phyloP scores from a whole-genome alignment of 2,113 vertebrate genomes.

The Gymnorhina tibicen region DNA sequence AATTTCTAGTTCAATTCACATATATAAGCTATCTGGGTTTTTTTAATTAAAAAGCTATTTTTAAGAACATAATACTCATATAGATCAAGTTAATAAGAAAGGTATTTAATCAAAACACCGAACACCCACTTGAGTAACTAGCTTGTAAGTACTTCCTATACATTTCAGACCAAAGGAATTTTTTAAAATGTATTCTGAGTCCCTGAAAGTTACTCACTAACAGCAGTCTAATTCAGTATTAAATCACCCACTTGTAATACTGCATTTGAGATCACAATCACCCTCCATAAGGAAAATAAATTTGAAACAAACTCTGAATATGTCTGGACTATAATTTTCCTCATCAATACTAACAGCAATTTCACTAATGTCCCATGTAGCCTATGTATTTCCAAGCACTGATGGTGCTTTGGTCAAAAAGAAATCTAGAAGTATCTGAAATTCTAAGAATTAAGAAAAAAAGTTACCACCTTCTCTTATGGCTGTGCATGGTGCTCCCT shows the following conservation, averaged over 20 bases:
- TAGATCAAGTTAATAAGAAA: neutral
- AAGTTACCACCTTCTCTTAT: conserved; percentile 89
- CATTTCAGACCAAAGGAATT: neutral
- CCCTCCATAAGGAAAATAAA: neutral
- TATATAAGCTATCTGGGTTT: neutral
- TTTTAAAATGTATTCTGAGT: neutral
- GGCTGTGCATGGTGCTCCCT: conserved; percentile 96
- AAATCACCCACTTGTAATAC: neutral
- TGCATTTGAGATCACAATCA: neutral
- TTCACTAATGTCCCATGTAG: neutral
- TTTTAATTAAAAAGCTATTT: neutral
- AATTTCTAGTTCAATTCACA: neutral
- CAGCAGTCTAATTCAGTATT: neutral
- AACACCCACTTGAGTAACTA: neutral
- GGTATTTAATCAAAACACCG: neutral
- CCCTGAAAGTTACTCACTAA: neutral
- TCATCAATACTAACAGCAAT: neutral
- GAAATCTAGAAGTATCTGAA: neutral
- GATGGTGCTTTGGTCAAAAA: neutral
- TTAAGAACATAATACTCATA: neutral
- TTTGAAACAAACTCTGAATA: neutral
- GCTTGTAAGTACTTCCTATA: neutral
- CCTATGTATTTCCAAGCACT: neutral
- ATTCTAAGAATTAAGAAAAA: neutral
- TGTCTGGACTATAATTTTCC: neutral